Base-by-base conservation (phyloP, 2,797 vertebrate genomes). In the Gila robusta region DNA sequence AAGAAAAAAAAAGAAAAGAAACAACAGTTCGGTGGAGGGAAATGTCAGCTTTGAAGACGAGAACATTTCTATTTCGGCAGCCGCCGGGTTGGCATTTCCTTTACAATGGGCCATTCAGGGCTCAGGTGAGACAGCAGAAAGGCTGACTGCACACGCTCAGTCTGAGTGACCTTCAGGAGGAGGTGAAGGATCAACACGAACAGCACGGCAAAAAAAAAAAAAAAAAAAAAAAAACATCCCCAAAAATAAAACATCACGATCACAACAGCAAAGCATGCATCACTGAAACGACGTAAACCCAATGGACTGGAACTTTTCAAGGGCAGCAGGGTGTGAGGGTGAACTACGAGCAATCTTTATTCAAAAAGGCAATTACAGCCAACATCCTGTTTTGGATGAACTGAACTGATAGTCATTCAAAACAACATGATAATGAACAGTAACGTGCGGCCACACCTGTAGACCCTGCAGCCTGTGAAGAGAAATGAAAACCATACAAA, bases 31-130 rank as follows among this genome's bases (percentile, higher is more conserved):
- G 92, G 91, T 39, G 19, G 91, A 90, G 88, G 94, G 93, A 96
- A 96, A 96, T 95, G 94, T 95, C 94, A 95, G 91, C 92, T 92
- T 93, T 88, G 93, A 94, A 94, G 91, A 95, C 88, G 90, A 92
- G 93, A 94, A 93, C 92, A 89, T 93, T 93, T 94, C 91, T 93
- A 92, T 94, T 93, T 93, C 92, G 88, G 87, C 91, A 87, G 89
- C 91, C 91, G 91, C 87, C 87, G 82, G 90, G 77, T 90, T 95
- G 95, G 93, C 94, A 94, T 96, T 96, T 96, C 92, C 92, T 94
- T 92, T 93, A 95, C 95, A 95, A 95, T 93, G 90, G 91, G 86
- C 91, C 91, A 94, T 95, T 95, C 92, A 94, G 90, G 90, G 91
- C 91, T 86, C 91, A 93, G 93, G 94, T 92, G 93, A 94, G 91